A percentile compares a stretch with the other conserved stretches of the same genome.
These are phyloP conservation scores for Chunga burmeisteri DNA, from an alignment of 2,113 vertebrate species.

Conservation along the genomic window DNA sequence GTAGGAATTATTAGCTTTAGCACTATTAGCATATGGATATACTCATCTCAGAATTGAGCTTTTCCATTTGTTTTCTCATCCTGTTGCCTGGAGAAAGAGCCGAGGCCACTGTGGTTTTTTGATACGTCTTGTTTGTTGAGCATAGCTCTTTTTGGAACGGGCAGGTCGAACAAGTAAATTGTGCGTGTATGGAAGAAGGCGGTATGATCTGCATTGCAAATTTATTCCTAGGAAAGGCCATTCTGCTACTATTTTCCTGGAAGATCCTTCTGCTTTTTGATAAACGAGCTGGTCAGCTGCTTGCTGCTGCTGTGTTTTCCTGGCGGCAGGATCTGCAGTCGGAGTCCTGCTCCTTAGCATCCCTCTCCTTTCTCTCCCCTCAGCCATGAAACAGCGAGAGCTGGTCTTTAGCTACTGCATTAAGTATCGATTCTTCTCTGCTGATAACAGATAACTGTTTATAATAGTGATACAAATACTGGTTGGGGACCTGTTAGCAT, in stretches of 20 bases:
- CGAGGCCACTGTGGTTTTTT: not conserved
- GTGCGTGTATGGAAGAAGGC: not conserved
- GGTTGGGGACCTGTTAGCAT: not conserved
- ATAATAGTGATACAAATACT: not conserved
- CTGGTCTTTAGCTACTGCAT: not conserved
- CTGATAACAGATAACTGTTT: not conserved
- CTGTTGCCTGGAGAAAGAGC: not conserved
- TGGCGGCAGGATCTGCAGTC: fast-evolving
- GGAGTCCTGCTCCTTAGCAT: not conserved
- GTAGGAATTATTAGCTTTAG: not conserved
- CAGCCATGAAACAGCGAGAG: not conserved
- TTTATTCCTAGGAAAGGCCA: not conserved
- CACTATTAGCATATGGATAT: not conserved
- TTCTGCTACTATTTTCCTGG: not conserved
- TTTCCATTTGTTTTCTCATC: not conserved
- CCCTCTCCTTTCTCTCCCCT: not conserved
- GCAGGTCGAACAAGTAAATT: not conserved
- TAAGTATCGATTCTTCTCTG: not conserved
- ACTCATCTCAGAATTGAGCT: not conserved
- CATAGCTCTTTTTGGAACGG: not conserved
- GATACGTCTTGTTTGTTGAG: not conserved
- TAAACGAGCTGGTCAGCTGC: fast-evolving
- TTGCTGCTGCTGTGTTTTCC: not conserved
- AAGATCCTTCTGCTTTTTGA: not conserved
- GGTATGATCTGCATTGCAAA: not conserved